Evolutionary conservation across 92 coral and sea anemone species (phyloP), one percentile per base, ranked within the genome.

Genomic region (Virgularia gustaviana): DNA sequence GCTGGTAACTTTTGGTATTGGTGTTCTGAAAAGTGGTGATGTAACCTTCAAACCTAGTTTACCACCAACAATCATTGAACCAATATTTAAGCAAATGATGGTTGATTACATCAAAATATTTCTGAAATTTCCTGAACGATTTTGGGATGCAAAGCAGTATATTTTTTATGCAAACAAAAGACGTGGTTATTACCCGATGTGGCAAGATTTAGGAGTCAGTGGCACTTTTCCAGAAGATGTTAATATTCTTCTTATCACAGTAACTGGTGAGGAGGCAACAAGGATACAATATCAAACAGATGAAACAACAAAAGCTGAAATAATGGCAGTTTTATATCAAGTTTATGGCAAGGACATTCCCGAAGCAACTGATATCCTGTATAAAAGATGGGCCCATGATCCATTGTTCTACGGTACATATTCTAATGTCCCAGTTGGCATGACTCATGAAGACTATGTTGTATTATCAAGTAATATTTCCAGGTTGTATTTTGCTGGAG

Each of bases 101-200:
- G 91, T 82, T 6, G 39, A 81, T 22, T 90, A 90, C 44, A 90
- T 90, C 13, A 90, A 90, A 57, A 90, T 90, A 42, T 90, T 90
- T 67, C 28, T 90, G 22, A 90, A 90, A 64, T 90, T 90, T 74
- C 87, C 91, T 16, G 27, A 2, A 55, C 81, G 73, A 67, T 90
- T 90, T 74, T 90, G 96, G 96, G 96, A 90, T 32, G 72, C 76
- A 24, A 75, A 70, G 27, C 91, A 90, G 59, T 90, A 87, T 25
- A 84, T 90, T 37, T 81, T 84, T 49, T 90, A 84, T 33, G 96
- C 96, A 31, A 81, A 79, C 24, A 54, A 72, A 37, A 75, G 87
- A 43, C 77, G 91, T 10, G 96, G 96, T 1, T 90, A 90, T 53
- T 90, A 78, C 51, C 59, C 89, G 8, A 53, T 81, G 28, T 84